Evolutionary conservation across 1,140 invertebrate species (phyloP), one percentile per base, ranked within the genome.

Genomic region (Polyergus mexicanus): DNA sequence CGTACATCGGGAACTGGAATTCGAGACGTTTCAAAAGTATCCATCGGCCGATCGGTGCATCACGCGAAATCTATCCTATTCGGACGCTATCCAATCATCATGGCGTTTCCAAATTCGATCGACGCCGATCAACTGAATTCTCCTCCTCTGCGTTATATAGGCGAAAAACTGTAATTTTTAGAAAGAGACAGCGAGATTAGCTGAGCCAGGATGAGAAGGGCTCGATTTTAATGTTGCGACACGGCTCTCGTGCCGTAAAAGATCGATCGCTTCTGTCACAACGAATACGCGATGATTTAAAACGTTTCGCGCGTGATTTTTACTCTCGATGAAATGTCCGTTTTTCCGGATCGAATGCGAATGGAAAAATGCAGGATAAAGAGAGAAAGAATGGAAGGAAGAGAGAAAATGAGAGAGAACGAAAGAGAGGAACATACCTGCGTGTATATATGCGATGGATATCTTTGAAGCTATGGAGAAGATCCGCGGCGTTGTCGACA

Each of bases 401-500:
- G 28, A 51, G 54, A 56, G 58, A 76, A 47, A 58, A 28, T 58
- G 22, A 44, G 19, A 72, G 54, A 71, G 44, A 54, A 13, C 41
- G 32, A 72, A 62, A 81, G 54, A 54, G 71, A 56, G 44, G 19
- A 16, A 74, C 13, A 51, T 56, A 62, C 25, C 41, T 63, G 5
- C 8, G 56, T 16, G 68, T n/a, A n/a, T 65, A 60, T 16, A 22
- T 77, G 75, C 56, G 65, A 69, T 84, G 68, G 19, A 62, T 83
- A 74, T 44, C 38, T 74, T 60, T 25, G 38, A 74, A 81, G 38
- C 54, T 58, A 60, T 35, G 51, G 86, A 65, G 38, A 86, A 85
- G 86, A 92, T 88, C 86, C 87, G 91, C 90, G 92, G 92, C 94
- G 68, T 88, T 93, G 92, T 92, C 89, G 89, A 93, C 94, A 95